Base-by-base conservation (phyloP, 2,888 invertebrate species). In the Tinea trinotella region DNA sequence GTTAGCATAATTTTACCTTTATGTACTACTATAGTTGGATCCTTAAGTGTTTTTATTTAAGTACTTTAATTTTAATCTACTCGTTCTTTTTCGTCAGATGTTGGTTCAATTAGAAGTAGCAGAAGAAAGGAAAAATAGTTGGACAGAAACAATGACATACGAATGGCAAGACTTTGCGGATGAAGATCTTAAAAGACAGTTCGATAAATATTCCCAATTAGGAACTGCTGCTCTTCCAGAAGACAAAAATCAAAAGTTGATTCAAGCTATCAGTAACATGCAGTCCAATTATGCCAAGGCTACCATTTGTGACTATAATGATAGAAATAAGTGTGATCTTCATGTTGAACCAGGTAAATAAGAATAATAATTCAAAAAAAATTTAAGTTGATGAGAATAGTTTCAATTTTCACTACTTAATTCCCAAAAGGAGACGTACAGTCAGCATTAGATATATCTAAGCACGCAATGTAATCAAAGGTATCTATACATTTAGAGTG, bases 211-310 rank as follows among this genome's bases (percentile, higher is more conserved):
- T 30, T 88, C 93, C 0, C 81, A 90, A 48, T 80, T 95, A 6
- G 95, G 95, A 0, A 87, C 89, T 1, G 88, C 92, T 0, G 93
- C 93, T 0, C 76, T 96, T n/a, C 88, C 93, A 0, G 91, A 91
- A 59, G 89, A 90, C 49, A 80, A 91, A 59, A 90, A 88, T 59
- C 87, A 88, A 52, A 86, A 90, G 46, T 77, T 90, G 7, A 87
- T 90, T 52, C 87, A 87, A 59, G 88, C 90, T 0, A 73, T 91
- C 7, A 90, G 88, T 36, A 88, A 90, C 12, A 95, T 95, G 95
- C 87, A 91, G 66, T 85, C 89, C 0, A 91, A 90, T 13, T 95
- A 93, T 67, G 91, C 93, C 0, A 94, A 88, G 53, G 92, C 93
- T 0, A 93, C 91, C 57, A 89, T 95, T 10, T 95, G 95, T 64